Percentiles rank a stretch among this genome's conserved stretches.
These are phyloP conservation scores for Xiphophorus hellerii DNA, from an alignment of 2,113 vertebrate species.

Conservation along the genomic window DNA sequence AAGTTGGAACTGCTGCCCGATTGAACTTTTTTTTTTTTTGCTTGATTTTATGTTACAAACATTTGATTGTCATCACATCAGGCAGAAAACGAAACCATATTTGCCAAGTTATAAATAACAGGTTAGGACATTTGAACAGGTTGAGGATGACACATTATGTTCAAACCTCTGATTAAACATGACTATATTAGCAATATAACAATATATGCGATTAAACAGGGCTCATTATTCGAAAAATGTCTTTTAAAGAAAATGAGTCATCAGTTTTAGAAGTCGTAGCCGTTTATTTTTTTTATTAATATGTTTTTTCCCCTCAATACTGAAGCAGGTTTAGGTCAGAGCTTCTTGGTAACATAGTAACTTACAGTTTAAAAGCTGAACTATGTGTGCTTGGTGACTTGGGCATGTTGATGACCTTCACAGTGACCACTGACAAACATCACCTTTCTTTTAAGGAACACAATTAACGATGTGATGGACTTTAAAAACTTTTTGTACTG, in stretches of 20 bases:
- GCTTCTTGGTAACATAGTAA: constrained; percentile 15
- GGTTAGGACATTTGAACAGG: constrained; percentile 18
- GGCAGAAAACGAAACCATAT: constrained; percentile 35
- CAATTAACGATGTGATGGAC: neutral
- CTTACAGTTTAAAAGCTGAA: neutral
- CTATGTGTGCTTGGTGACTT: neutral
- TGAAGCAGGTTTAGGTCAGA: constrained; percentile 8
- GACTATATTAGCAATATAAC: neutral
- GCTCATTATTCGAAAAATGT: neutral
- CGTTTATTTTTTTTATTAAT: neutral
- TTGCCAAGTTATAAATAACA: constrained; percentile 51
- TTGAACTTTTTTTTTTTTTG: neutral
- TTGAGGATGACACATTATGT: neutral
- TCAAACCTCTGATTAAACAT: constrained; percentile 1
- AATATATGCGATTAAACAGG: neutral
- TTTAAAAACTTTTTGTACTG: neutral
- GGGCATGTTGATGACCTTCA: neutral
- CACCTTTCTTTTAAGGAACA: neutral
- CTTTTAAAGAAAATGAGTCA: neutral
- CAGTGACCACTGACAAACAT: neutral
- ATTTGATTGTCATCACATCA: constrained; percentile 13
- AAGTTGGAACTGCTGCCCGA: constrained; percentile 48
- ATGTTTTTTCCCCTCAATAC: neutral
- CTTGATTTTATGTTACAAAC: constrained; percentile 22
- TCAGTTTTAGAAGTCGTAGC: constrained; percentile 3